Evolutionary conservation across 2,888 invertebrate species (phyloP).

Genomic region (Drosophila dives): DNA sequence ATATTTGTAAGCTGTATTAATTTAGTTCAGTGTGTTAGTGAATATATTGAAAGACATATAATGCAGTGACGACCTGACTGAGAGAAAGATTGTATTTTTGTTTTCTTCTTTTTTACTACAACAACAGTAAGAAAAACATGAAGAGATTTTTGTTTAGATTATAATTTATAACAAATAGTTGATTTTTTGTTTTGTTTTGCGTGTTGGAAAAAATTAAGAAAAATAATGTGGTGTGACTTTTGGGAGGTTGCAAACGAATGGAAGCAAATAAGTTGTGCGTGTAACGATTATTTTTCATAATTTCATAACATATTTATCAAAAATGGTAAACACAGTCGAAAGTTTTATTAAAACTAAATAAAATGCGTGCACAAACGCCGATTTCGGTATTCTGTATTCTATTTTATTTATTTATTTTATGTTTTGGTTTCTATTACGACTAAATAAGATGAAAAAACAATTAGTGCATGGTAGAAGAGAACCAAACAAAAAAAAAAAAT

Average conservation of each 20-base stretch:
- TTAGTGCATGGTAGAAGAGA: conserved; percentile 53
- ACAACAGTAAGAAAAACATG: conserved; percentile 78
- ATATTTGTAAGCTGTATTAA: conserved; percentile 4
- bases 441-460: conserved; percentile 52
- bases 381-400: conserved; percentile 49
- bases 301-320: conserved; percentile 44
- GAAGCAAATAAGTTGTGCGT: conserved; percentile 52
- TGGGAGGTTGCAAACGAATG: conserved; percentile 33
- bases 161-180: conserved; percentile 14
- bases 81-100: conserved; percentile 21
- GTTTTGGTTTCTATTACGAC: conserved; percentile 25
- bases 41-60: conserved; percentile 70
- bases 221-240: conserved; percentile 51
- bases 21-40: conserved; percentile 10
- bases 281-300: conserved; percentile 52
- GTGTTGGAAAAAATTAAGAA: conserved; percentile 44
- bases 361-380: conserved; percentile 85
- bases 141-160: conserved; percentile 43
- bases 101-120: conserved; percentile 52
- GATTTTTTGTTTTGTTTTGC: conserved; percentile 22
- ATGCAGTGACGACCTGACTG: conserved; percentile 16
- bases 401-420: conserved; percentile 15
- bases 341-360: conserved; percentile 59
- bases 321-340: conserved; percentile 55
- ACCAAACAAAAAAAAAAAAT: conserved; percentile 49